Conservation (phyloP, 1,140 invertebrate species). For the Contarinia nasturtii region DNA sequence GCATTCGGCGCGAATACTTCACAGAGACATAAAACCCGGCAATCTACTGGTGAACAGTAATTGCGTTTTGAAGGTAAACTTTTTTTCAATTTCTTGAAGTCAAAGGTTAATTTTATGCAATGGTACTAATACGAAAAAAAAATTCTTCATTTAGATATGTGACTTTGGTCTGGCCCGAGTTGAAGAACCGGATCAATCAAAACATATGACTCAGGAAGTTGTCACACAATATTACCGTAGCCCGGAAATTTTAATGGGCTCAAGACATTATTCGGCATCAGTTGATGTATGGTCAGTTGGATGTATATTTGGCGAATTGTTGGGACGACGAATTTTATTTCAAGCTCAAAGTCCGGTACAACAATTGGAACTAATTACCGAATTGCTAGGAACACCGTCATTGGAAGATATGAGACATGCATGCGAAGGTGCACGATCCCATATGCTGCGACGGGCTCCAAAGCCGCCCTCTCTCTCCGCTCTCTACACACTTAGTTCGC, state of each 20-base stretch:
- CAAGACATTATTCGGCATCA: slow-evolving; percentile 88
- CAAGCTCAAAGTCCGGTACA: slow-evolving; percentile 89
- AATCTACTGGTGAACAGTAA: slow-evolving; percentile 97
- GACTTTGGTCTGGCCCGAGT: slow-evolving; percentile 89
- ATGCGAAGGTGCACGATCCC: slow-evolving; percentile 84
- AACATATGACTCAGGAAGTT: slow-evolving; percentile 97
- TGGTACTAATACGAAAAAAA: background rate
- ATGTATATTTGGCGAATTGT: slow-evolving; percentile 96
- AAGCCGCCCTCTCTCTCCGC: slow-evolving; percentile 77
- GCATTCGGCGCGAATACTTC: slow-evolving; percentile 91
- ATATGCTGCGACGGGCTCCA: slow-evolving; percentile 75
- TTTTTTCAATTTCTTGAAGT: background rate
- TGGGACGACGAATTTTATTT: slow-evolving; percentile 89
- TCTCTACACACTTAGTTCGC: slow-evolving; percentile 76
- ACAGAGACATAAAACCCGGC: slow-evolving; percentile 98
- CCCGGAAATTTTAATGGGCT: slow-evolving; percentile 95
- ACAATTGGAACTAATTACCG: slow-evolving; percentile 93
- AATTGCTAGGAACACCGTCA: slow-evolving; percentile 90
- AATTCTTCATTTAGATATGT: slow-evolving; percentile 48
- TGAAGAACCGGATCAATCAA: slow-evolving; percentile 77
- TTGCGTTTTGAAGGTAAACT: slow-evolving; percentile 80
- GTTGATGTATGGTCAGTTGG: slow-evolving; percentile 98
- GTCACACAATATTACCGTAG: slow-evolving; percentile 98
- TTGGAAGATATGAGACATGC: slow-evolving; percentile 90
- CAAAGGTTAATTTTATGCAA: background rate